Evolutionary conservation across 2,888 invertebrate genomes (phyloP), one percentile per base, ranked within the genome.

Genomic region (Spicauda simplicius): DNA sequence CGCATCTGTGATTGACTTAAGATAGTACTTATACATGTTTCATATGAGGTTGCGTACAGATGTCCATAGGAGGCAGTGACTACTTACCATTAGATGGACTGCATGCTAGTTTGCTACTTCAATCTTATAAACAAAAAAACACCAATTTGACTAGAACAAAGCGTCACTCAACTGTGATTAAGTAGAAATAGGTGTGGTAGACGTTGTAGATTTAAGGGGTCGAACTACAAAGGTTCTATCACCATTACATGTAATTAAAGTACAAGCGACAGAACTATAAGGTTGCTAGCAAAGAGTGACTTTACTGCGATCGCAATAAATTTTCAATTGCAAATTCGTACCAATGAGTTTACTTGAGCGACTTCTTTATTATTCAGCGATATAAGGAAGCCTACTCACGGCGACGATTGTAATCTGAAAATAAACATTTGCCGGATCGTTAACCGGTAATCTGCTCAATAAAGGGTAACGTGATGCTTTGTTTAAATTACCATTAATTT

Each of bases 231-330:
- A 25, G 5, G 25, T 4, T 25, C 25, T 4, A 25, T 4, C 25
- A 25, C 5, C 25, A 25, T 25, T 25, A 25, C 25, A 25, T 25
- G 3, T 25, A 83, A 87, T 85, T 85, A 84, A 83, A 81, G 77
- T 76, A 16, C 56, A 57, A 20, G 55, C n/a, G 20, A 45, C 16
- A 30, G 14, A 45, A 52, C 37, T 53, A 10, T 64, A 50, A 37
- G 37, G 33, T 20, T 45, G 45, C 58, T 52, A 48, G 50, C 37
- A 19, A 45, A 12, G 10, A 48, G n/a, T 19, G 57, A 0, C 56
- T 11, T 37, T 57, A 20, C 19, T 75, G n/a, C n/a, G n/a, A 77
- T 78, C 72, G 72, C 71, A 65, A 62, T 68, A 69, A 62, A 72
- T 65, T 71, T 71, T 70, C 53, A 62, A 57, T 56, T 69, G 48